Conservation (phyloP, 2,113 vertebrate genomes). For the Ascaphus truei region DNA sequence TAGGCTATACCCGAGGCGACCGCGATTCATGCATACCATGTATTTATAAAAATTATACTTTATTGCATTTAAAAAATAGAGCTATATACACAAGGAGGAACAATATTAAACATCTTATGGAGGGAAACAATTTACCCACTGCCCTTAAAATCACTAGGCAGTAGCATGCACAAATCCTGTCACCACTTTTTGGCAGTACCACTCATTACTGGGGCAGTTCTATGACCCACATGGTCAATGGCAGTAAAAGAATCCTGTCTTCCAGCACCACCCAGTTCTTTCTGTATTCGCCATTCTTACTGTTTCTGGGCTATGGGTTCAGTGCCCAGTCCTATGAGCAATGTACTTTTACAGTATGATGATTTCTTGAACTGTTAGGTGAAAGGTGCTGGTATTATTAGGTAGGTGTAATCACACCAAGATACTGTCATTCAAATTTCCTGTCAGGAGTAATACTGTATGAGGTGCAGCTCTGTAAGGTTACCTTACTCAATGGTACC, state of each 20-base stretch:
- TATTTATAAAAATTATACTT: constrained; percentile 49
- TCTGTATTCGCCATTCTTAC: not conserved
- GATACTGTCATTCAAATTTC: not conserved
- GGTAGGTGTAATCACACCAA: no score
- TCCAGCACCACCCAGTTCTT: not conserved
- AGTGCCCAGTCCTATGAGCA: not conserved
- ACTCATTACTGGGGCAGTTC: not conserved
- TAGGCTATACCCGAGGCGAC: no score
- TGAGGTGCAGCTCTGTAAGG: not conserved
- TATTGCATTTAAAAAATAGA: constrained; percentile 59
- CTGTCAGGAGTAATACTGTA: constrained; percentile 10
- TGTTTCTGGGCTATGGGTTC: not conserved
- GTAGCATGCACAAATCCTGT: not conserved
- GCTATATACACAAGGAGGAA: constrained; percentile 68
- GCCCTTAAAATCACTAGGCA: not conserved
- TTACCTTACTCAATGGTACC: no score
- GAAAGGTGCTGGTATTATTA: not conserved
- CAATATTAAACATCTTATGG: constrained; percentile 2
- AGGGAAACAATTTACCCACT: not conserved
- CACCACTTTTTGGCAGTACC: no score
- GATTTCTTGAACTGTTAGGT: not conserved
- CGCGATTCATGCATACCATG: no score
- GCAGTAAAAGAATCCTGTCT: not conserved
- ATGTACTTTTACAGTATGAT: not conserved
- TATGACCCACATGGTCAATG: not conserved